phyloP scores from a whole-genome alignment of 64 coral and sea anemone genomes.

The Orbicella faveolata region DNA sequence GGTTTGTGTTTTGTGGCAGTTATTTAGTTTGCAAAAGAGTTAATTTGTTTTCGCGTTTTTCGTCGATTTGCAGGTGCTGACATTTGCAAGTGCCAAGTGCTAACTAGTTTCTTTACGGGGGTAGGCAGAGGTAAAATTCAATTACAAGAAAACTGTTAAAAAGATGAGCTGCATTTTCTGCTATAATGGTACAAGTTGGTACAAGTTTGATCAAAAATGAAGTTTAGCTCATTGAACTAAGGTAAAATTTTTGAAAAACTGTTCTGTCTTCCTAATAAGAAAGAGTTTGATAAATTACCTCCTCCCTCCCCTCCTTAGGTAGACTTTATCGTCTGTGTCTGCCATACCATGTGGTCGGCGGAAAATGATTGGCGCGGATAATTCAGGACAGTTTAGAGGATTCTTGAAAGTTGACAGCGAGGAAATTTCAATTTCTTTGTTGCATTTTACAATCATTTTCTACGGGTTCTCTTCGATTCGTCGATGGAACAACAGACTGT shows the following conservation, averaged over 20 bases:
- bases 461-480: neutral
- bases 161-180: neutral
- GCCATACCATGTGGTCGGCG: slow-evolving; percentile 32
- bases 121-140: neutral
- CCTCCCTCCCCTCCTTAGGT: neutral
- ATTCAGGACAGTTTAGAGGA: slow-evolving; percentile 20
- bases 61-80: neutral
- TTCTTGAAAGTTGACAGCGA: slow-evolving; percentile 12
- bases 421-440: slow-evolving; percentile 17
- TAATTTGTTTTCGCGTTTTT: neutral
- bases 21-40: neutral
- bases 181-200: neutral
- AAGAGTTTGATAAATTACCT: neutral
- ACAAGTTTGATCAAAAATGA: neutral
- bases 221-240: too few relatives aligned
- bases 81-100: too few relatives aligned
- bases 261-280: neutral
- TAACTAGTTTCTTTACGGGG: neutral
- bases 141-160: neutral
- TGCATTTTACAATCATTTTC: neutral
- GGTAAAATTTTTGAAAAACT: too few relatives aligned
- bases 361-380: slow-evolving; percentile 24
- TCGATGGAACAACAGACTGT: slow-evolving; percentile 20
- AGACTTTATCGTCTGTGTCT: neutral
- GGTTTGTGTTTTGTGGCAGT: neutral